phyloP scores from a whole-genome alignment of 2,797 vertebrate species.

The Botia almorhae region DNA sequence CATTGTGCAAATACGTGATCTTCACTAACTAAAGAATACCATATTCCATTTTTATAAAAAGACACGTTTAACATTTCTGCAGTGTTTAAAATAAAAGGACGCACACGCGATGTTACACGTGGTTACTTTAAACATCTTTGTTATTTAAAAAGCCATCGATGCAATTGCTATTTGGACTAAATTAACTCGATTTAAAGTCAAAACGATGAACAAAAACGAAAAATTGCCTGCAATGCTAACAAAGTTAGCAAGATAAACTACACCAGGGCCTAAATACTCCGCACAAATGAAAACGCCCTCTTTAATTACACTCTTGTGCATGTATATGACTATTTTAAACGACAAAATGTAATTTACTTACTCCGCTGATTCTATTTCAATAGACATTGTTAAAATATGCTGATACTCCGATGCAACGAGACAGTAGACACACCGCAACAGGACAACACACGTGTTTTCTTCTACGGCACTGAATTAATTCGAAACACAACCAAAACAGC shows the following conservation, averaged over 20 bases:
- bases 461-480: background rate
- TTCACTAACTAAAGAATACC: too few species aligned
- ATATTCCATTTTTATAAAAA: too few species aligned
- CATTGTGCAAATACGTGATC: background rate
- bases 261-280: background rate
- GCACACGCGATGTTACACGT: background rate
- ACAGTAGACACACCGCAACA: background rate
- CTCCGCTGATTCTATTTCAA: constrained; percentile 83
- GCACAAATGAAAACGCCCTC: background rate
- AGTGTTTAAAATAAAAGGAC: background rate
- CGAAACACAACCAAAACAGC: background rate
- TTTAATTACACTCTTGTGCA: fast-evolving
- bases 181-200: background rate
- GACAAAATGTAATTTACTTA: constrained; percentile 62
- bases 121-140: background rate
- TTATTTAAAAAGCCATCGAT: background rate
- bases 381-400: constrained; percentile 71
- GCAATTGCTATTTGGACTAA: background rate
- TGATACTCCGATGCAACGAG: background rate
- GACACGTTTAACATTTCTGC: background rate
- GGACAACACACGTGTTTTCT: constrained; percentile 32
- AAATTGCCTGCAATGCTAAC: constrained; percentile 5
- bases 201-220: background rate
- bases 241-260: constrained; percentile 3
- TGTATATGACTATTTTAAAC: fast-evolving